phyloP scores from a whole-genome alignment of 2,888 invertebrate genomes.

The Ornithoptera alexandrae region DNA sequence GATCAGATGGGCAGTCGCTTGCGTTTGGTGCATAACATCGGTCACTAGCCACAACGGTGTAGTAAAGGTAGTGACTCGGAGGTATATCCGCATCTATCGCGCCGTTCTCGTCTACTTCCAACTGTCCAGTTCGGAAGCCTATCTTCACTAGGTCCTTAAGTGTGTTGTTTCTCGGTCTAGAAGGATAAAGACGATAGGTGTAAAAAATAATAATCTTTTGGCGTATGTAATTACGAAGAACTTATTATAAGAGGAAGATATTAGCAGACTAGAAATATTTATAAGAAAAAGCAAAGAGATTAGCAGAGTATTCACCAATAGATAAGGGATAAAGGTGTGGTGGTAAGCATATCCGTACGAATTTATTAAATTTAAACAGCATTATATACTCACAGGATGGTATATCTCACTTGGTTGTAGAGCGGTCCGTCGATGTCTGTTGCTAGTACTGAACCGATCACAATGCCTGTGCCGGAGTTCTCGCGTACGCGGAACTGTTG shows the following conservation, averaged over 20 bases:
- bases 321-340: no score
- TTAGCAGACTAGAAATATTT: no score
- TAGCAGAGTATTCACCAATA: no score
- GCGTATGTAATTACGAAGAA: no score
- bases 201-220: no score
- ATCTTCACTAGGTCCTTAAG: slow-evolving; percentile 72
- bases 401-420: slow-evolving; percentile 79
- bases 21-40: slow-evolving; percentile 51
- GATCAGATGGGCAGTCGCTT: slow-evolving; percentile 56
- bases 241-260: no score
- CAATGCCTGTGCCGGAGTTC: slow-evolving; percentile 61
- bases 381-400: slow-evolving; percentile 66
- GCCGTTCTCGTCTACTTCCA: slow-evolving; percentile 64
- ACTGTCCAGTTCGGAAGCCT: slow-evolving; percentile 71
- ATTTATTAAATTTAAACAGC: no score
- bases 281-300: no score
- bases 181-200: not conserved
- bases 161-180: slow-evolving; percentile 66
- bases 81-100: slow-evolving; percentile 80
- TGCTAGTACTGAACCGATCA: slow-evolving; percentile 81
- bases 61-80: slow-evolving; percentile 67
- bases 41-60: slow-evolving; percentile 79
- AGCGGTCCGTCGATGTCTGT: slow-evolving; percentile 82
- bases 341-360: no score
- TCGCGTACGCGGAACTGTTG: slow-evolving; percentile 75